phyloP scores from a whole-genome alignment of 2,888 invertebrate species.

The Sarcophaga caerulescens region DNA sequence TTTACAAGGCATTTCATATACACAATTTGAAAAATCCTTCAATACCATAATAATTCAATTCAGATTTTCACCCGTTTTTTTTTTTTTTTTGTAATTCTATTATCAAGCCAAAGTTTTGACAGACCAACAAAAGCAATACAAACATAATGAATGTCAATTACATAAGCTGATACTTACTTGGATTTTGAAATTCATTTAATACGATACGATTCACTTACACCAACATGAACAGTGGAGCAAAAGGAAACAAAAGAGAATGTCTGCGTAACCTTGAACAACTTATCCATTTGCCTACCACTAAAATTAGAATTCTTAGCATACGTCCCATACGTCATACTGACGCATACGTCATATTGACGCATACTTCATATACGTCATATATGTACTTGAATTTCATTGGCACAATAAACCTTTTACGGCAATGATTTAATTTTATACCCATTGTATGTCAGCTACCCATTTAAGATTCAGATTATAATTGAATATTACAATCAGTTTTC shows the following conservation, averaged over 20 bases:
- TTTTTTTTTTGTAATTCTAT: slow-evolving; percentile 27
- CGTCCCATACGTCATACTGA: too few species aligned
- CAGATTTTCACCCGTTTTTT: background rate
- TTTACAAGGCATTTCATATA: background rate
- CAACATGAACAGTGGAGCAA: slow-evolving; percentile 15
- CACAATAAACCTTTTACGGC: too few species aligned
- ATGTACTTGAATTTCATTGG: too few species aligned
- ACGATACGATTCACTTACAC: slow-evolving; percentile 40
- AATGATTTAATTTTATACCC: too few species aligned
- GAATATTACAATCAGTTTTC: too few species aligned
- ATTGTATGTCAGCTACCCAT: too few species aligned
- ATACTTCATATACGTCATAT: too few species aligned
- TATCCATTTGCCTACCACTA: too few species aligned
- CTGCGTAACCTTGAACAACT: too few species aligned
- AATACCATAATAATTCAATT: slow-evolving; percentile 22
- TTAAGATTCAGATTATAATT: too few species aligned
- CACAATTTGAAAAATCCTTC: background rate
- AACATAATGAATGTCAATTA: slow-evolving; percentile 67
- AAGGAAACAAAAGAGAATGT: background rate
- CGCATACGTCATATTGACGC: too few species aligned
- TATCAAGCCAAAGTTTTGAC: slow-evolving; percentile 52
- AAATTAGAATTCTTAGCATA: too few species aligned
- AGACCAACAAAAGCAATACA: slow-evolving; percentile 61
- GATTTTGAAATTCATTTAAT: slow-evolving; percentile 55
- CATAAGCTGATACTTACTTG: slow-evolving; percentile 56